Percentiles rank a stretch among this genome's conserved stretches.
Conservation (phyloP, 2,797 vertebrate species). For the Moxostoma hubbsi region DNA sequence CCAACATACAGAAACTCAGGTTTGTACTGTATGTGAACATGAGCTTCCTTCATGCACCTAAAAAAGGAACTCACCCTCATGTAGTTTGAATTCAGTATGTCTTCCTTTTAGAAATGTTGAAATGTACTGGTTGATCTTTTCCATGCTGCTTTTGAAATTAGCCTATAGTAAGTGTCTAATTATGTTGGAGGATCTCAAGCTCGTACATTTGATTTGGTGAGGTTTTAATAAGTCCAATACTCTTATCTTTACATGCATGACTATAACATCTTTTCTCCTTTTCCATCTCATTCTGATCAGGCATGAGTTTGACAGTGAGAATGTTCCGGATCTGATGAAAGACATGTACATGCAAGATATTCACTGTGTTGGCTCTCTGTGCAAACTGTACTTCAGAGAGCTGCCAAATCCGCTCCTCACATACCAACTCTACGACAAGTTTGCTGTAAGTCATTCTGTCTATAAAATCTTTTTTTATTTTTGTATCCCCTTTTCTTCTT, state of each 20-base stretch:
- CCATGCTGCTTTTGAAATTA: no score
- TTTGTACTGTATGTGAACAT: conserved; percentile 39
- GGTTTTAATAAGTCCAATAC: no score
- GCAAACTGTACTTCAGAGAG: conserved; percentile 85
- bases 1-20: conserved; percentile 84
- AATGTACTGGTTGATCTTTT: no score
- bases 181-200: no score
- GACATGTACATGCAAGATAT: conserved; percentile 83
- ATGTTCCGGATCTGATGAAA: conserved; percentile 79
- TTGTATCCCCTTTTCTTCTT: no score
- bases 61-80: no score
- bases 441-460: conserved; percentile 75
- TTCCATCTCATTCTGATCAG: conserved; percentile 57
- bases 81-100: no score
- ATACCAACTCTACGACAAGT: conserved; percentile 83
- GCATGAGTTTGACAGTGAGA: conserved; percentile 85
- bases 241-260: not conserved
- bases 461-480: not conserved
- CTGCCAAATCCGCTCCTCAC: conserved; percentile 84
- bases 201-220: no score
- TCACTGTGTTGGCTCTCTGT: conserved; percentile 84
- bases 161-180: no score
- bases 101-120: no score
- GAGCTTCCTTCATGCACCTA: no score
- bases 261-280: not conserved